Conservation (phyloP, 2,888 invertebrate genomes). For the Rotaria magnacalcarata region DNA sequence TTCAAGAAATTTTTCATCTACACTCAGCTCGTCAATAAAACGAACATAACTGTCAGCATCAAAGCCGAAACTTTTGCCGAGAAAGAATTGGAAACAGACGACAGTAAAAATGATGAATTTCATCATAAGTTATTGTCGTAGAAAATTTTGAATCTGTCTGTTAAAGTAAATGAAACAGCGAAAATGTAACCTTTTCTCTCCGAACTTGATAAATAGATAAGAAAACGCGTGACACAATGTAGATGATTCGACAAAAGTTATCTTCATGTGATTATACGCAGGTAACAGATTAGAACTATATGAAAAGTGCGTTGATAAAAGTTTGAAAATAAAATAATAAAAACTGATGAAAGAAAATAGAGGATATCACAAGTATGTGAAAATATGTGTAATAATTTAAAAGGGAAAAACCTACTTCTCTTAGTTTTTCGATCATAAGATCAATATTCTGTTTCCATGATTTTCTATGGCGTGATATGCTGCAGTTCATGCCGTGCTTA, state of each 20-base stretch:
- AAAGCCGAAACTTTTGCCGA: not conserved
- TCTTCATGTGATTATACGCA: not conserved
- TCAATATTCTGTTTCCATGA: too few relatives aligned
- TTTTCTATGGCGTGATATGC: too few relatives aligned
- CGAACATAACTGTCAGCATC: not conserved
- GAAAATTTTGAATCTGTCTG: not conserved
- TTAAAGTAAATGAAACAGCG: not conserved
- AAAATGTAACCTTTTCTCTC: not conserved
- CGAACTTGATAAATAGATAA: not conserved
- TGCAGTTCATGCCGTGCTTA: too few relatives aligned
- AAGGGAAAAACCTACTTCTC: too few relatives aligned
- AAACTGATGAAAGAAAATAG: not conserved
- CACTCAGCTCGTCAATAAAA: not conserved
- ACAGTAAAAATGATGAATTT: not conserved
- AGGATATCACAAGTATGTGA: not conserved
- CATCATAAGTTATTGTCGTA: not conserved
- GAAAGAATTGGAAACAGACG: not conserved
- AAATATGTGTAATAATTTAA: not conserved
- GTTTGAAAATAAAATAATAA: not conserved
- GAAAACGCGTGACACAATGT: not conserved
- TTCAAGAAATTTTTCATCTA: constrained; percentile 19
- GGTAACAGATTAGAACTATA: not conserved
- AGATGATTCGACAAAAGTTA: not conserved
- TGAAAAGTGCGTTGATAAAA: not conserved
- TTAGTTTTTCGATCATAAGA: too few relatives aligned